These are phyloP conservation scores for Cavia aperea DNA, from an alignment of 2,113 vertebrate species.

Conservation along the genomic window DNA sequence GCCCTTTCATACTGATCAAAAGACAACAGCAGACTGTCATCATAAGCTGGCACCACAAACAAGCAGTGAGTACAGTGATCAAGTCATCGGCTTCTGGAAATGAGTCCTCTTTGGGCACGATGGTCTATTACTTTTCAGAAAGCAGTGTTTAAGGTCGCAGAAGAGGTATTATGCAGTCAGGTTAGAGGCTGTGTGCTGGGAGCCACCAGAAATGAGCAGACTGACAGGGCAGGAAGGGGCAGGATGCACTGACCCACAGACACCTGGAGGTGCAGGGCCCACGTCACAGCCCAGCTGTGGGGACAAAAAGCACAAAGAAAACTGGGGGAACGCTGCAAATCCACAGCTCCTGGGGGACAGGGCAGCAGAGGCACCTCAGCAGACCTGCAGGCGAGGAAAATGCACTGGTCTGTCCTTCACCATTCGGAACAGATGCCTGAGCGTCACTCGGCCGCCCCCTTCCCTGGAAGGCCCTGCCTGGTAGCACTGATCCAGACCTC, in stretches of 20 bases:
- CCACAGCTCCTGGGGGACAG: too few relatives aligned
- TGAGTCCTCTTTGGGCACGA: conserved; percentile 28
- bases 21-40: not conserved
- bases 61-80: not conserved
- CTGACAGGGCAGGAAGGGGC: not conserved
- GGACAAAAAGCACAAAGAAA: not conserved
- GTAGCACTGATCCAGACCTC: not conserved
- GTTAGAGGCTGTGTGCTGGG: not conserved
- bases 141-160: conserved; percentile 61
- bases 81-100: not conserved
- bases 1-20: not conserved
- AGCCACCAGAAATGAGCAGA: not conserved
- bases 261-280: not conserved
- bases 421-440: too few relatives aligned
- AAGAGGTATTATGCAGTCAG: not conserved
- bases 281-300: not conserved
- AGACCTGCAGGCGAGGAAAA: conserved; percentile 40
- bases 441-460: not conserved
- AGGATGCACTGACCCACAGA: not conserved
- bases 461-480: rapidly evolving
- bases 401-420: not conserved
- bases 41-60: not conserved
- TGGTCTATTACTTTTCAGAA: not conserved
- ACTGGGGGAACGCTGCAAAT: too few relatives aligned
- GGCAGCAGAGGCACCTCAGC: not conserved